A percentile compares a stretch with the other conserved stretches of the same genome.
Evolutionary conservation across 2,113 vertebrate genomes (phyloP).

Genomic region (Dicrurus megarhynchus): DNA sequence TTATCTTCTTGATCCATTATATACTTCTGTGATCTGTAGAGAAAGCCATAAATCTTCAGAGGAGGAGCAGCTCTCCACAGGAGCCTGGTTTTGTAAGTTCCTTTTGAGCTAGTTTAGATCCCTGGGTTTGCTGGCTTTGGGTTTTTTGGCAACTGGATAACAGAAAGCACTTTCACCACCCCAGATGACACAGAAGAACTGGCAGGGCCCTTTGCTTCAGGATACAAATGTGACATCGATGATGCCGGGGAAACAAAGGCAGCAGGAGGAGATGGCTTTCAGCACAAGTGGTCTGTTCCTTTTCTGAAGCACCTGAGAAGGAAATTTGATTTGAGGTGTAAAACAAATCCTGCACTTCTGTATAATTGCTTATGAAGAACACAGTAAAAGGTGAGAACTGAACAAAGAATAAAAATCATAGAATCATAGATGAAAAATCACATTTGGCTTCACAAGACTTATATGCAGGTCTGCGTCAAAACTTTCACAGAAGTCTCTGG

Average conservation of each 20-base stretch:
- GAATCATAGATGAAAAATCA: neutral
- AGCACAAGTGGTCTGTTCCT: neutral
- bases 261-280: neutral
- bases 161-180: neutral
- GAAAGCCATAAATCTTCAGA: neutral
- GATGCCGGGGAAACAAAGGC: neutral
- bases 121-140: neutral
- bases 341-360: neutral
- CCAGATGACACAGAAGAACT: neutral
- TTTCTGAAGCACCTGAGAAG: neutral
- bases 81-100: neutral
- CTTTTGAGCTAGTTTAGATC: neutral
- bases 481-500: neutral
- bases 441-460: neutral
- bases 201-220: neutral
- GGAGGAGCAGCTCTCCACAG: neutral
- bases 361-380: neutral
- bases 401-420: neutral
- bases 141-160: neutral
- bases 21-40: neutral
- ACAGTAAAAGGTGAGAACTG: neutral
- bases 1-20: neutral
- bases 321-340: neutral
- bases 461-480: neutral
- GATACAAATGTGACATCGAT: fast-evolving